phyloP scores from a whole-genome alignment of 2,113 vertebrate genomes.

The Hippopotamus amphibius region DNA sequence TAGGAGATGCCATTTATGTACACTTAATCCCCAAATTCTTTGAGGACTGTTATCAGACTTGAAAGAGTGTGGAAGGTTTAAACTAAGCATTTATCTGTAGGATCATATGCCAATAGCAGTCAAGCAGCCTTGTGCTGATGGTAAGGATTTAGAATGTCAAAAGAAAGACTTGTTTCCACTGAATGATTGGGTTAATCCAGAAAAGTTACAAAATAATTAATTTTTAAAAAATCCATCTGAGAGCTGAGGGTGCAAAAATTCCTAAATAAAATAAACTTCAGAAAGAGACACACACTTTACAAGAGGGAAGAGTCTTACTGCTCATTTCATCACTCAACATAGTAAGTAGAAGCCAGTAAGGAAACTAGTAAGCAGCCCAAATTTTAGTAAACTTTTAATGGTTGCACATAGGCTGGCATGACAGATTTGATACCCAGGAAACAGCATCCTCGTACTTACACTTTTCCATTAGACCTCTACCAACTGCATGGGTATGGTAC shows the following conservation, averaged over 20 bases:
- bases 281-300: background rate
- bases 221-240: background rate
- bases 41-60: background rate
- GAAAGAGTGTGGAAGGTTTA: background rate
- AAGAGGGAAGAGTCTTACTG: background rate
- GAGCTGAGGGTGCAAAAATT: background rate
- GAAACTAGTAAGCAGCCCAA: background rate
- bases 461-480: background rate
- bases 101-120: background rate
- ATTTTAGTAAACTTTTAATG: background rate
- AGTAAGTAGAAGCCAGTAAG: background rate
- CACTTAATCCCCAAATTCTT: background rate
- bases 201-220: background rate
- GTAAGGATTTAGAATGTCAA: background rate
- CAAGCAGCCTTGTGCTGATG: background rate
- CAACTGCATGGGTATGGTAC: background rate
- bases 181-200: background rate
- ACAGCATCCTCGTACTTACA: rapidly evolving
- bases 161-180: background rate
- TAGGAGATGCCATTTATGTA: background rate
- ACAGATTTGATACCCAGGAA: background rate
- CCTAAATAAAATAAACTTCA: background rate
- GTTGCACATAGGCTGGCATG: background rate
- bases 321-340: background rate
- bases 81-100: background rate